Base-by-base conservation (phyloP, 2,888 invertebrate genomes). In the Coelopa pilipes region DNA sequence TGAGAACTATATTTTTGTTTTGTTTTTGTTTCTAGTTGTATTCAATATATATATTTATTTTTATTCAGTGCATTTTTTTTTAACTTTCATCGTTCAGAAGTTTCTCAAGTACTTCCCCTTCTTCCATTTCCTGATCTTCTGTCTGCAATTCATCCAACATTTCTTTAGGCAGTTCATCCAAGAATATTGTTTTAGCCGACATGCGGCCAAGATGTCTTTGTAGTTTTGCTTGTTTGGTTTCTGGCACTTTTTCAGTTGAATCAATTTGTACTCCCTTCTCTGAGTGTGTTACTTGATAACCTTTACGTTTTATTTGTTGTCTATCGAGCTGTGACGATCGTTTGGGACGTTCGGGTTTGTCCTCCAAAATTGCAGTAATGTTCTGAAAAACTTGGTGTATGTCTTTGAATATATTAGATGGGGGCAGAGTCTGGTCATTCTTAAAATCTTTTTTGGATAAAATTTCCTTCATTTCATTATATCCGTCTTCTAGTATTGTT, bases 401-500 rank as follows among this genome's bases (percentile, higher is more conserved):
- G 5, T 80, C 78, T 7, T 76, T 78, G 46, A 84, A 84, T 15
- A 84, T 81, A 10, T 63, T 77, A 4, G 83, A 81, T 9, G 74
- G 34, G 4, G 83, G 76, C 46, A 85, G 74, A 0, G 80, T 71
- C 0, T 74, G 59, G 1, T 74, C 73, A 53, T 78, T 72, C 49
- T 71, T 15, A 7, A 10, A 7, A 11, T 47, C n/a, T 7, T 69
- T 63, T 0, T 71, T 75, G 5, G 74, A 68, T 49, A 83, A 68
- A 1, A 79, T 53, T 34, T 77, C 65, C 71, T 86, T 86, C 72
- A 82, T 82, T 34, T 80, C 79, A 72, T 83, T 86, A 71, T 86
- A 86, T 7, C 81, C 80, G 0, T 81, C 73, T 68, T 86, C 83
- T 0, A 85, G 79, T 15, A 79, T 77, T 15, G 78, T 76, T 5